Conservation (phyloP, 2,113 vertebrate genomes). For the Labeo catla region DNA sequence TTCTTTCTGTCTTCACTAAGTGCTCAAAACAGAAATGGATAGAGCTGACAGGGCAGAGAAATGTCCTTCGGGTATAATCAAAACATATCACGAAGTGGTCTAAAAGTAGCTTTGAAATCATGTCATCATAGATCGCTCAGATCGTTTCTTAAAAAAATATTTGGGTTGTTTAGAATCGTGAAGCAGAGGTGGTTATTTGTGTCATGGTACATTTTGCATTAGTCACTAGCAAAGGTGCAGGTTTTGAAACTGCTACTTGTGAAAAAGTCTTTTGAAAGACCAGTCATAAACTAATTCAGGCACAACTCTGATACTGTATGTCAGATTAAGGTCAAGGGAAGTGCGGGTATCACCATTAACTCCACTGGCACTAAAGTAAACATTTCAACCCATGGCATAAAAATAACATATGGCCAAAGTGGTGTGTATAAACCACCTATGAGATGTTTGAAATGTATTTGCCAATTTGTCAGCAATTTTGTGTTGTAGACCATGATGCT, state of each 20-base stretch:
- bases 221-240: neutral
- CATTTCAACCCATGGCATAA: neutral
- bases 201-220: neutral
- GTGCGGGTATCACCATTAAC: neutral
- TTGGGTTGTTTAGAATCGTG: neutral
- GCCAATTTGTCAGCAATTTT: neutral
- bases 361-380: neutral
- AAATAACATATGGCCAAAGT: too few species aligned
- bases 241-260: neutral
- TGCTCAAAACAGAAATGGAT: neutral
- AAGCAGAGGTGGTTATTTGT: neutral
- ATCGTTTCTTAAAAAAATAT: neutral
- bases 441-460: neutral
- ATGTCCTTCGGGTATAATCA: neutral
- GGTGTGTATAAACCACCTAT: neutral
- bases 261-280: neutral
- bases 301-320: neutral
- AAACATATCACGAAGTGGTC: neutral
- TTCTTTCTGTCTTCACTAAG: neutral
- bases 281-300: neutral
- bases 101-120: slow-evolving; percentile 8
- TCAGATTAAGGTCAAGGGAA: neutral
- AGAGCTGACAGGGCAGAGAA: slow-evolving; percentile 30
- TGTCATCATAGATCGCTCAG: slow-evolving; percentile 13
- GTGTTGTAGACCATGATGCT: too few species aligned